Base-by-base conservation (phyloP, 2,113 vertebrate genomes). In the Enhydra lutris region DNA sequence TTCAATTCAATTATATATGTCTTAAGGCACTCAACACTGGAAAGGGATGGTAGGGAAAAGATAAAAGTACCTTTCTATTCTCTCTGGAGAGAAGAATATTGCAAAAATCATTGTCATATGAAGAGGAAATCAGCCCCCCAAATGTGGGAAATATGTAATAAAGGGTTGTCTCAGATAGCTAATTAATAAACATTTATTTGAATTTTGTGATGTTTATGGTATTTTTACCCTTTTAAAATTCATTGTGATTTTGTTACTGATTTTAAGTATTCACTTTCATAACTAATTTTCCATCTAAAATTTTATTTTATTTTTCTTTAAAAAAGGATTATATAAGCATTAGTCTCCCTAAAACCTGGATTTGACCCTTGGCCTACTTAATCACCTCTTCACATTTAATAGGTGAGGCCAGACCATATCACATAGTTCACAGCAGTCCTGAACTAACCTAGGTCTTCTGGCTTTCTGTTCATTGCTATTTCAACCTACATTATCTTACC, bases 101-200 rank as follows among this genome's bases (percentile, higher is more conserved):
- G 42, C 89, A 95, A 94, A 94, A 63, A 21, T 61, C n/a, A 52
- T 67, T 92, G n/a, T 36, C 55, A 89, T 42, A 50, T 59, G 79
- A 94, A 74, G 21, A 86, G 34, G 63, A 95, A 89, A 36, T 89
- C 23, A 85, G 57, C 21, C 36, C 21, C 15, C 55, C 73, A 94
- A 57, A 57, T 80, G 20, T n/a, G 63, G 52, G 26, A 8, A 91
- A 34, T 71, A 91, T 55, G 36, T 63, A 85, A 89, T 24, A 80
- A 18, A 57, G n/a, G 36, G 45, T 74, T 85, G 15, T 50, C 5
- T 89, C 47, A 34, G 23, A 31, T 34, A 67, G 74, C 31, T 95
- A 67, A 76, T 42, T 92, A 80, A 86, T 20, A 95, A 73, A 89
- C 69, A 39, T 57, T 89, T 78, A 74, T 90, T 87, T 85, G 78